phyloP scores from a whole-genome alignment of 2,888 invertebrate species.

The Ceratothoa steindachneri region DNA sequence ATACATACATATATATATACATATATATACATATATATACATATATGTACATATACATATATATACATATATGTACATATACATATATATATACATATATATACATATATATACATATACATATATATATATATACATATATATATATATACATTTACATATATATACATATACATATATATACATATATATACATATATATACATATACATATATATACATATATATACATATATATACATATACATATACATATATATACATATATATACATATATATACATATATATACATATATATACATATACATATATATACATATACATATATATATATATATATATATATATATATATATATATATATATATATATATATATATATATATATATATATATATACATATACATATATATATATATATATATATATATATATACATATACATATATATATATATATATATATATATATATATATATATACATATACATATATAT shows the following conservation, averaged over 20 bases:
- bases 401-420: too few species aligned
- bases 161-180: background rate
- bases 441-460: too few species aligned
- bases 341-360: background rate
- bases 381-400: too few species aligned
- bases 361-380: too few species aligned
- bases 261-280: conserved; percentile 11
- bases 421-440: too few species aligned
- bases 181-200: conserved; percentile 3
- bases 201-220: background rate
- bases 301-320: background rate
- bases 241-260: conserved; percentile 11
- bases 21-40: conserved; percentile 10
- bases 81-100: conserved; percentile 12
- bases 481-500: too few species aligned
- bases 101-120: background rate
- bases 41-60: conserved; percentile 4
- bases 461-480: too few species aligned
- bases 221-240: conserved; percentile 4
- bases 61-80: conserved; percentile 9
- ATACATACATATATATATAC: conserved; percentile 15
- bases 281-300: conserved; percentile 12
- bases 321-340: background rate
- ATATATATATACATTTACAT: background rate
- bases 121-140: background rate